Evolutionary conservation across 2,888 invertebrate genomes (phyloP).

Genomic region (Dendrolimus pini): DNA sequence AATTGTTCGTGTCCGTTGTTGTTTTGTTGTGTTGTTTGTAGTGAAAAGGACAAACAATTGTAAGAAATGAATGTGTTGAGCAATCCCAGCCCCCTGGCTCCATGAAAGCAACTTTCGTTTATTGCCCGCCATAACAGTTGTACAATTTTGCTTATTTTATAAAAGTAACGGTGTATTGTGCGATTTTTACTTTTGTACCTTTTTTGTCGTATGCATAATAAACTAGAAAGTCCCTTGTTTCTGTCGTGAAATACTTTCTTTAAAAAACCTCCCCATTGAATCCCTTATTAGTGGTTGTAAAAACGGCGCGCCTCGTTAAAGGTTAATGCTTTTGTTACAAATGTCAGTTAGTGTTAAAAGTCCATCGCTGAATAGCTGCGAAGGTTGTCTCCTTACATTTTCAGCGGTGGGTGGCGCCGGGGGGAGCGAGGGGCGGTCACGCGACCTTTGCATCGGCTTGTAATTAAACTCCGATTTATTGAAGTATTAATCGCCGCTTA

Average conservation of each 20-base stretch:
- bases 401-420: no score
- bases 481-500: no score
- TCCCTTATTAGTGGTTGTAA: constrained; percentile 17
- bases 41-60: no score
- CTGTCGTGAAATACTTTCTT: neutral
- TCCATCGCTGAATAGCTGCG: neutral
- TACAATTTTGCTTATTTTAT: neutral
- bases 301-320: constrained; percentile 1
- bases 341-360: neutral
- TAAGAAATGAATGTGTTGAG: neutral
- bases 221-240: constrained; percentile 52
- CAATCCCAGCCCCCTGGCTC: neutral
- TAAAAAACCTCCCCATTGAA: constrained; percentile 1
- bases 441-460: no score
- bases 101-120: constrained; percentile 9
- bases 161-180: constrained; percentile 20
- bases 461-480: no score
- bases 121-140: constrained; percentile 2
- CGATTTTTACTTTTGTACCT: constrained; percentile 32
- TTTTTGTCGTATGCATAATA: constrained; percentile 36
- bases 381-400: no score
- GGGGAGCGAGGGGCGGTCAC: no score
- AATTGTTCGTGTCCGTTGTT: no score
- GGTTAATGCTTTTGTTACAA: neutral
- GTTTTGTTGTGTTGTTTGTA: no score